Evolutionary conservation across 2,888 invertebrate genomes (phyloP), one percentile per base, ranked within the genome.

Genomic region (Melieria omissa): DNA sequence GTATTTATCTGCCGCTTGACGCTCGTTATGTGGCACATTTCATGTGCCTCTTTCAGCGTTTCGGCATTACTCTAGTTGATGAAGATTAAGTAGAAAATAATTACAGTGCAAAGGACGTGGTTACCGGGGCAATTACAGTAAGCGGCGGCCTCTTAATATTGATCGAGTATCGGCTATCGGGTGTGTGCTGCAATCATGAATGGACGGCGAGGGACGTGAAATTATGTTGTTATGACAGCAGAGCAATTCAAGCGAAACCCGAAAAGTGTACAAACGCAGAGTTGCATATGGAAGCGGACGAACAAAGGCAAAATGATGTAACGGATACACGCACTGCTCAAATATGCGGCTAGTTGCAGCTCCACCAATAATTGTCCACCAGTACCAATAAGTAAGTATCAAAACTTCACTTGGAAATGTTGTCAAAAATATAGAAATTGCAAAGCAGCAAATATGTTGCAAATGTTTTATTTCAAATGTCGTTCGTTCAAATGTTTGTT

Each of bases 21-120:
- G 29, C 29, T 29, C 29, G 29, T 29, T 29, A 14, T 10, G 14
- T 54, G 14, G n/a, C 55, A 29, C 65, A 67, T 67, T 67, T 67
- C 60, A 67, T 29, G 44, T 60, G 67, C 14, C 62, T 54, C 45
- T 46, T 79, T 81, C 77, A 82, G 76, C 76, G 79, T 81, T 81
- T 81, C 82, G 82, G 81, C 81, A 81, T 81, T 79, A 79, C 80
- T 74, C 75, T 80, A 76, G 79, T 79, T 81, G 82, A 81, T 81
- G 82, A 81, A 81, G 81, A 81, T 81, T 81, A 82, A 81, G 81
- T 81, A 82, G 82, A 81, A 80, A 80, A 81, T 81, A 81, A 81
- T 81, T 81, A 81, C 81, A 80, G 72, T 49, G 70, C 65, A 41
- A 47, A 58, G 57, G 58, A 65, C 29, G 47, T 69, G 69, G 42